A percentile compares a stretch with the other conserved stretches of the same genome.
phyloP scores from a whole-genome alignment of 2,113 vertebrate species.

The Sciurus niger region DNA sequence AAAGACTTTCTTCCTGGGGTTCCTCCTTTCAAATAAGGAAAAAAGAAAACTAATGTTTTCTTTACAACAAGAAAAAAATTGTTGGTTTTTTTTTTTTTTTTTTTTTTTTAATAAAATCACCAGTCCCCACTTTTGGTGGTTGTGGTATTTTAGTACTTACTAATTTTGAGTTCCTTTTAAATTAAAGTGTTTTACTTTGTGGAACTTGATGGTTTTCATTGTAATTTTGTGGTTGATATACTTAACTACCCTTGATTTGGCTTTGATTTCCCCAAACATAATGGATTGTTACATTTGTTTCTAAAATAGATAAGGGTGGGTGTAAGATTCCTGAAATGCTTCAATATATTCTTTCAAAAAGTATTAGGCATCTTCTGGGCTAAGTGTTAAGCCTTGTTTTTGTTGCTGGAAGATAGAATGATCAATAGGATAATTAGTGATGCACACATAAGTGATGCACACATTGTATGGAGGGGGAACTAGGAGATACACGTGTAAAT shows the following conservation, averaged over 20 bases:
- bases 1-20: constrained; percentile 8
- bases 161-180: not conserved
- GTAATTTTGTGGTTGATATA: constrained; percentile 5
- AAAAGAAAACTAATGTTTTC: not conserved
- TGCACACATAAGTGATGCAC: not conserved
- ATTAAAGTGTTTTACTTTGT: not conserved
- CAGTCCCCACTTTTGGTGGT: not conserved
- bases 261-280: not conserved
- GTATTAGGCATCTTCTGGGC: not conserved
- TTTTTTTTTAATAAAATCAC: not conserved
- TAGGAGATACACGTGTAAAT: not conserved
- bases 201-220: constrained; percentile 25
- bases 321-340: constrained; percentile 12
- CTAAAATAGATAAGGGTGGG: not conserved
- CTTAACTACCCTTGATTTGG: constrained; percentile 47
- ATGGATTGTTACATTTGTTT: not conserved
- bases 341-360: constrained; percentile 19
- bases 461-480: not conserved
- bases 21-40: not conserved
- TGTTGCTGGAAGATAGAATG: not conserved
- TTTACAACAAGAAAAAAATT: not conserved
- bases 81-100: not conserved
- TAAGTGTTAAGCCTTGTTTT: not conserved
- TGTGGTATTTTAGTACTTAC: not conserved
- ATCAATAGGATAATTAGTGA: not conserved